phyloP scores from a whole-genome alignment of 2,797 vertebrate species.

The Sylvilagus floridanus region DNA sequence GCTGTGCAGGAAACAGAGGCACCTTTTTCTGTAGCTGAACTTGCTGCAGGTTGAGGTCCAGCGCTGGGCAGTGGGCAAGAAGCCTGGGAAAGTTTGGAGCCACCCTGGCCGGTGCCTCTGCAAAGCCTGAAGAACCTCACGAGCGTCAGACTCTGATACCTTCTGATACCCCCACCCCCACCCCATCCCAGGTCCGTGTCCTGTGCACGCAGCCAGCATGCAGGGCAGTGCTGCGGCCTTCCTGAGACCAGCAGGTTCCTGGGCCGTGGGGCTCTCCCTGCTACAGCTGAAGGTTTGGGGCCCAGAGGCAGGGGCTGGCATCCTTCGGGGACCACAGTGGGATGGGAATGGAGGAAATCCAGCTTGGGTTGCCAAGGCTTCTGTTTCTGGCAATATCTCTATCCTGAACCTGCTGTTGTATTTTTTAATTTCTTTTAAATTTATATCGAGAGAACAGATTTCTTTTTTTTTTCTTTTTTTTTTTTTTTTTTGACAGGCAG shows the following conservation, averaged over 20 bases:
- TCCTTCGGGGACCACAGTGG: not conserved
- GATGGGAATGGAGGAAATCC: not conserved
- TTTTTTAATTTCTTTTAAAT: no score
- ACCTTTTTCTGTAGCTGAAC: constrained; percentile 37
- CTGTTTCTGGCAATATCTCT: not conserved
- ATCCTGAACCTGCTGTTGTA: no score
- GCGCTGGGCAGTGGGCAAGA: not conserved
- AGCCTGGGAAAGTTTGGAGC: not conserved
- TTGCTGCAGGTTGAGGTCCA: constrained; percentile 2
- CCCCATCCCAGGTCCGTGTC: not conserved
- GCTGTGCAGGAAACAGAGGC: not conserved
- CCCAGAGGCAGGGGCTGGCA: not conserved
- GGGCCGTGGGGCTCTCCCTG: not conserved
- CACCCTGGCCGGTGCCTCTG: not conserved
- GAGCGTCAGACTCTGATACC: not conserved
- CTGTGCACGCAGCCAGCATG: not conserved
- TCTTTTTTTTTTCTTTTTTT: no score
- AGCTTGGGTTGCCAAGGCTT: not conserved
- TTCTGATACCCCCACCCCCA: not conserved
- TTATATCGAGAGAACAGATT: no score
- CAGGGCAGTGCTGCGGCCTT: not conserved
- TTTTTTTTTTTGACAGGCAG: no score
- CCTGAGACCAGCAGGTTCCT: not conserved
- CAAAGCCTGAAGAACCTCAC: not conserved
- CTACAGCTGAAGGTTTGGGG: not conserved